phyloP scores from a whole-genome alignment of 2,888 invertebrate genomes.

The Sialis fuliginosa region DNA sequence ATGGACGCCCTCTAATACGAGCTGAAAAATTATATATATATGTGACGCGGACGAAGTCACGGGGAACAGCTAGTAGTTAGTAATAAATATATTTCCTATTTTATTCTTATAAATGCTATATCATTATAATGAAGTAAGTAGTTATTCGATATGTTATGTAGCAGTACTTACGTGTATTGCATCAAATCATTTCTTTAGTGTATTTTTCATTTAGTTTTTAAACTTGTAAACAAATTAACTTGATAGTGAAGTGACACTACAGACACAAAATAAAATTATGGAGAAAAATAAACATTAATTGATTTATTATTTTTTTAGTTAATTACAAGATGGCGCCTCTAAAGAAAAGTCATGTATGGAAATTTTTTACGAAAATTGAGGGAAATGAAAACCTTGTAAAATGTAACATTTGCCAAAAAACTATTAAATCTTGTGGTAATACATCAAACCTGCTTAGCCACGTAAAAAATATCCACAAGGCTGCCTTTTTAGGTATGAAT shows the following conservation, averaged over 20 bases:
- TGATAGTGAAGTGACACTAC: too few species aligned
- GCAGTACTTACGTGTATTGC: background rate
- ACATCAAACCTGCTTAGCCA: background rate
- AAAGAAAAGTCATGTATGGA: conserved; percentile 1
- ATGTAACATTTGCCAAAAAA: background rate
- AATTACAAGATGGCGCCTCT: background rate
- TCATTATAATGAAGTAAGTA: background rate
- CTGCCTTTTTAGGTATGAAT: too few species aligned
- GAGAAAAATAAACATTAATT: background rate
- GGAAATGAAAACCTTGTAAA: conserved; percentile 1
- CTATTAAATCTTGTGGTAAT: background rate
- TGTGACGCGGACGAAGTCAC: too few species aligned
- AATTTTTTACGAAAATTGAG: background rate
- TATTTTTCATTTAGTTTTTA: background rate
- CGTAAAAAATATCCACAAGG: too few species aligned
- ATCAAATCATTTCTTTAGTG: background rate
- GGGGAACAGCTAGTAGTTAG: background rate
- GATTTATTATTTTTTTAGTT: background rate
- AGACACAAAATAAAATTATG: background rate
- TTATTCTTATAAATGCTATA: background rate
- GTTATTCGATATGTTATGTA: background rate
- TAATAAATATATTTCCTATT: background rate
- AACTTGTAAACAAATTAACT: too few species aligned
- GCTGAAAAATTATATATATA: too few species aligned
- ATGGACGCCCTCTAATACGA: too few species aligned